phyloP scores from a whole-genome alignment of 2,888 invertebrate species.

The Congeria kusceri region DNA sequence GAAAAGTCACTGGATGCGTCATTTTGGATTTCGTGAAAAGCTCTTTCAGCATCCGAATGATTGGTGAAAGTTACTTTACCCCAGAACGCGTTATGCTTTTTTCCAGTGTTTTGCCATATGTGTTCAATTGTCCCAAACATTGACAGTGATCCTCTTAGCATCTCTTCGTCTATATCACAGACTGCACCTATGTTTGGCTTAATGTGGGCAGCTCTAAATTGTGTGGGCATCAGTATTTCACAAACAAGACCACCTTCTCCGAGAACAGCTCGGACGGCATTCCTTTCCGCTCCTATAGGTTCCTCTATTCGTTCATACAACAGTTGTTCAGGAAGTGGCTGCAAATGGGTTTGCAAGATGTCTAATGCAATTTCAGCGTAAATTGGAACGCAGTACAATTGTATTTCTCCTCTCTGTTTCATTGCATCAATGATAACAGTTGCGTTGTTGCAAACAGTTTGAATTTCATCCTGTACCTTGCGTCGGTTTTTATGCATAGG shows the following conservation, averaged over 20 bases:
- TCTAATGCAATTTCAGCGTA: constrained; percentile 25
- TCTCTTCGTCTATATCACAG: constrained; percentile 28
- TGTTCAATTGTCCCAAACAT: constrained; percentile 65
- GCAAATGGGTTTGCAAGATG: constrained; percentile 19
- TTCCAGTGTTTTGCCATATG: constrained; percentile 52
- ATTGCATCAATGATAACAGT: constrained; percentile 71
- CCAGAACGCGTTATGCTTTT: constrained; percentile 61
- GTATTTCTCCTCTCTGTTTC: constrained; percentile 65
- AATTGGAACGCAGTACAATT: constrained; percentile 59
- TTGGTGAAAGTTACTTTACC: constrained; percentile 70
- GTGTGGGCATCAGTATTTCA: constrained; percentile 71
- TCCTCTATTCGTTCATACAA: constrained; percentile 55
- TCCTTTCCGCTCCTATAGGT: constrained; percentile 33
- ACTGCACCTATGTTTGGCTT: constrained; percentile 35
- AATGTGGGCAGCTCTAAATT: constrained; percentile 69
- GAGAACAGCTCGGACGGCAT: constrained; percentile 65
- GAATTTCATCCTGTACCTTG: constrained; percentile 62
- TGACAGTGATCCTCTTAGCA: constrained; percentile 12
- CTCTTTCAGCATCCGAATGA: constrained; percentile 51
- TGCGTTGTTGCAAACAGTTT: constrained; percentile 35
- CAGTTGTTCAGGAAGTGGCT: constrained; percentile 38
- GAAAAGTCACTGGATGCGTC: constrained; percentile 21
- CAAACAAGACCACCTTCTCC: constrained; percentile 66
- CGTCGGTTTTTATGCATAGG: constrained; percentile 65
- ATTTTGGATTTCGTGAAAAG: constrained; percentile 45